Percentiles rank a stretch among this genome's conserved stretches.
Conservation (phyloP, 2,797 vertebrate genomes). For the Mormyrops boulengeri region DNA sequence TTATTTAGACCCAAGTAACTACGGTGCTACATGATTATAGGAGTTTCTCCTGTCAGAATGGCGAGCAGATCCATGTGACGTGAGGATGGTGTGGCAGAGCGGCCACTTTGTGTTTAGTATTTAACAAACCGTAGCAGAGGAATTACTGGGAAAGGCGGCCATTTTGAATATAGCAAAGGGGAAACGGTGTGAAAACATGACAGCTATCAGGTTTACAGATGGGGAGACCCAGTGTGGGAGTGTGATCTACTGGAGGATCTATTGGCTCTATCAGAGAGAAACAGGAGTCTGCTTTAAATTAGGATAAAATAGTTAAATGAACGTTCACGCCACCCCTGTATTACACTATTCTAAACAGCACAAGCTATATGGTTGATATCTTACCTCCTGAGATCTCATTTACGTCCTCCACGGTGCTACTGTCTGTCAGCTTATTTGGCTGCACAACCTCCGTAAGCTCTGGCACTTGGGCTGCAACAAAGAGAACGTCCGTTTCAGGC, state of each 20-base stretch:
- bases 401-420: slow-evolving; percentile 47
- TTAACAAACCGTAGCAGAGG: background rate
- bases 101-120: background rate
- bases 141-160: background rate
- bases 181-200: background rate
- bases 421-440: slow-evolving; percentile 49
- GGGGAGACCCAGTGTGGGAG: background rate
- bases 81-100: background rate
- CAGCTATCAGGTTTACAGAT: background rate
- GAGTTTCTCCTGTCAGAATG: background rate
- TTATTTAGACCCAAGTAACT: slow-evolving; percentile 18
- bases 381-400: slow-evolving; percentile 67
- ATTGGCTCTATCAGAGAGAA: background rate
- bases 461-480: slow-evolving; percentile 42
- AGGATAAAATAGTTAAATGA: background rate
- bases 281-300: background rate
- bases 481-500: background rate
- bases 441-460: slow-evolving; percentile 44
- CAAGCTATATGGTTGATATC: slow-evolving; percentile 20
- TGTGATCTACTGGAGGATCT: background rate
- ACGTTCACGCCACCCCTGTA: background rate
- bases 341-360: background rate
- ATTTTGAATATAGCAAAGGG: background rate
- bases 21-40: background rate
- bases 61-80: background rate